Conservation (phyloP, 2,113 vertebrate genomes). For the Tiliqua scincoides region DNA sequence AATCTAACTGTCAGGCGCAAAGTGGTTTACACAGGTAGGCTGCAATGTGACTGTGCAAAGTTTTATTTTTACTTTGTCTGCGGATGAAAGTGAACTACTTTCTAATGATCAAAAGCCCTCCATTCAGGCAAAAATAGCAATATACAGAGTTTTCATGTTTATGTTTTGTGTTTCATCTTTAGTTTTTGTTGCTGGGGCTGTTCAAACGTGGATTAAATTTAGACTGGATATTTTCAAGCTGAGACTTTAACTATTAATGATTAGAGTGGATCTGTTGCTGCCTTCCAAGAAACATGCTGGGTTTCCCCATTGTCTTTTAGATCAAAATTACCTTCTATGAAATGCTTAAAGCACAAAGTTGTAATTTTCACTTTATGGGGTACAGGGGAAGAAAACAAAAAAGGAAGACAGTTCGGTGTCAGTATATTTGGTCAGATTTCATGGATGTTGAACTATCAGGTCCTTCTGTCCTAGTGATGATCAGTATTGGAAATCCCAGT, state of each 20-base stretch:
- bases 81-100: constrained; percentile 50
- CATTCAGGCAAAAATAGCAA: constrained; percentile 32
- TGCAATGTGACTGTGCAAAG: background rate
- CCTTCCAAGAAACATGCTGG: background rate
- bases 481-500: background rate
- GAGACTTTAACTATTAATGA: background rate
- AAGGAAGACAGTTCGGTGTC: no score
- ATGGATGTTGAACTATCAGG: background rate
- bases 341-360: no score
- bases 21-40: constrained; percentile 89
- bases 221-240: background rate
- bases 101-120: constrained; percentile 11
- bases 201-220: background rate
- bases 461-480: background rate
- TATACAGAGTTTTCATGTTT: background rate
- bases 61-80: constrained; percentile 14
- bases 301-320: background rate
- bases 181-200: constrained; percentile 1
- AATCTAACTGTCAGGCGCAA: constrained; percentile 97
- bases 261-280: background rate
- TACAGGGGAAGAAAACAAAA: no score
- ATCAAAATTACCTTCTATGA: background rate
- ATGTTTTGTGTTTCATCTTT: constrained; percentile 12
- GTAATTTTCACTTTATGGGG: no score
- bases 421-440: background rate